Percentiles rank a stretch among this genome's conserved stretches.
phyloP scores from a whole-genome alignment of 1,140 invertebrate genomes.

The Drosophila sp. region DNA sequence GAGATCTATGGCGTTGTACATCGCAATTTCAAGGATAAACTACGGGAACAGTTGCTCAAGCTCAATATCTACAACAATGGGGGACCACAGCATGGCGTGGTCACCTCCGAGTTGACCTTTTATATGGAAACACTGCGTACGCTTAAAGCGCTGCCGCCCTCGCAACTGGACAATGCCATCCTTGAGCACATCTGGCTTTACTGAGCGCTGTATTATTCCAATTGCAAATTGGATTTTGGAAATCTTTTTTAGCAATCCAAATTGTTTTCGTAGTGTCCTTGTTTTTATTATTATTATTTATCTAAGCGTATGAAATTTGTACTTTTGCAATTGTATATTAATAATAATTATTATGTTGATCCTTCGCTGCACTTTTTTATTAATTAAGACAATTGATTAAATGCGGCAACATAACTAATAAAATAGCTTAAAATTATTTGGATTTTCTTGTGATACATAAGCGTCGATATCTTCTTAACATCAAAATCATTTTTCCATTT shows the following conservation, averaged over 20 bases:
- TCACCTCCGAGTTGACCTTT: conserved; percentile 97
- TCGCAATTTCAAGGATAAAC: conserved; percentile 93
- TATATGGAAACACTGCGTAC: conserved; percentile 96
- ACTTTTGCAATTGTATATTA: conserved; percentile 22
- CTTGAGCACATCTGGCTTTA: conserved; percentile 91
- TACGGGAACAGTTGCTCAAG: conserved; percentile 92
- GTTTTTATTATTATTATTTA: conserved; percentile 28
- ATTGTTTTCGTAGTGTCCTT: conserved; percentile 6
- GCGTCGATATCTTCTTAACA: too few relatives aligned
- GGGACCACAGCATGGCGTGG: conserved; percentile 97
- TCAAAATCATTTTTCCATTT: too few relatives aligned
- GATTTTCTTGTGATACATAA: too few relatives aligned
- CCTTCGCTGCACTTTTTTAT: conserved; percentile 5
- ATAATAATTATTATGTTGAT: background rate
- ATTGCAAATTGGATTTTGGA: conserved; percentile 41
- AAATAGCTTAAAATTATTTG: too few relatives aligned
- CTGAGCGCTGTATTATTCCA: conserved; percentile 57
- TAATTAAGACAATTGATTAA: conserved; percentile 9
- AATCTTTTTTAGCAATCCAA: conserved; percentile 14
- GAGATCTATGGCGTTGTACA: conserved; percentile 93
- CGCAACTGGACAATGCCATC: conserved; percentile 90
- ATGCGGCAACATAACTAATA: background rate
- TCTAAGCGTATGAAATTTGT: conserved; percentile 21
- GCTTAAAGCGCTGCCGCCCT: conserved; percentile 91
- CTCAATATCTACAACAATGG: conserved; percentile 97